A percentile compares a stretch with the other conserved stretches of the same genome.
Evolutionary conservation across 2,797 vertebrate genomes (phyloP).

Genomic region (Dipus sagitta): DNA sequence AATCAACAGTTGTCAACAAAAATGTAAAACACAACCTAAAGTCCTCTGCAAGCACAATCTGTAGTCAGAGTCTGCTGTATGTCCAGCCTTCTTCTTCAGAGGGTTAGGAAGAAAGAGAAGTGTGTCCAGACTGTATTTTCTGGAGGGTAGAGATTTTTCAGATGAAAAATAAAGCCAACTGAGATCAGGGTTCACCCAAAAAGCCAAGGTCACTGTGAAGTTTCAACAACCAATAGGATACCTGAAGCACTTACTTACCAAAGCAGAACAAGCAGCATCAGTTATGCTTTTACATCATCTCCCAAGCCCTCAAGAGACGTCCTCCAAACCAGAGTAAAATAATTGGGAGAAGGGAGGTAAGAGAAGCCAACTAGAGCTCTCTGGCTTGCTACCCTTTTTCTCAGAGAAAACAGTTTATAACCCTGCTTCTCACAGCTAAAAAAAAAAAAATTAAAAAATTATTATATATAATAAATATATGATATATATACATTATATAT

Average conservation of each 20-base stretch:
- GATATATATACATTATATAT: too few species aligned
- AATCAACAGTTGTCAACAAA: slow-evolving; percentile 24
- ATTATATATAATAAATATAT: too few species aligned
- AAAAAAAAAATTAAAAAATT: too few species aligned
- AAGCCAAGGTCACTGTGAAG: not conserved
- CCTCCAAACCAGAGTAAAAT: not conserved
- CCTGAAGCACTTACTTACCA: not conserved
- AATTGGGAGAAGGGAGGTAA: rapidly evolving
- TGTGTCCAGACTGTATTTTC: not conserved
- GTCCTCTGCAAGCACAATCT: not conserved
- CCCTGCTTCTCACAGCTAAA: not conserved
- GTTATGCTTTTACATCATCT: not conserved
- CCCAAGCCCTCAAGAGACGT: not conserved
- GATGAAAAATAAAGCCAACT: slow-evolving; percentile 10
- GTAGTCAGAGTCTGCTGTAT: not conserved
- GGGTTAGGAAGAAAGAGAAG: not conserved
- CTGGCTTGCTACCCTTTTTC: not conserved
- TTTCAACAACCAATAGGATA: slow-evolving; percentile 8
- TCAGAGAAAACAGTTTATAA: not conserved
- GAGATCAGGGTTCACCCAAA: not conserved
- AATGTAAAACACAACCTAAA: not conserved
- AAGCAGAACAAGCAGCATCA: not conserved
- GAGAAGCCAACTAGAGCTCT: not conserved
- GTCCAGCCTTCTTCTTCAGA: not conserved
- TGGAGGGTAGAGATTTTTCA: not conserved